Conservation (phyloP, 2,113 vertebrate genomes). For the Chaenocephalus aceratus region DNA sequence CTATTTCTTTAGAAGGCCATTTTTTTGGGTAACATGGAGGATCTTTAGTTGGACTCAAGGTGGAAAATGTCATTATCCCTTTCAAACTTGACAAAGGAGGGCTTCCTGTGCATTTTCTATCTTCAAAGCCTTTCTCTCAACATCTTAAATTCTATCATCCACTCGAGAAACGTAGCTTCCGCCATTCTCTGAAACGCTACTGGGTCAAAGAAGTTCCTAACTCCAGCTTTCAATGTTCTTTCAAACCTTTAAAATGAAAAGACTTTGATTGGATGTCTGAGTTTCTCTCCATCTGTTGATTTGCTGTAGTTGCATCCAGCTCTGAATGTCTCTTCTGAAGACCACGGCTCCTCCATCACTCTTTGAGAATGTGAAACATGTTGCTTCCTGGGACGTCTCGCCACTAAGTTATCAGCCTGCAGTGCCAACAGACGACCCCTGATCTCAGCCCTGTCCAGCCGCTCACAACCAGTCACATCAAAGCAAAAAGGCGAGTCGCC, state of each 20-base stretch:
- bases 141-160: no score
- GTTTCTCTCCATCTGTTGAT: background rate
- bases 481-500: background rate
- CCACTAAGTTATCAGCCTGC: constrained; percentile 40
- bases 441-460: constrained; percentile 46
- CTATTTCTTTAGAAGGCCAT: no score
- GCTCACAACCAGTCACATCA: constrained; percentile 35
- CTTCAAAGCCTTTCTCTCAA: no score
- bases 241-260: background rate
- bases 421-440: constrained; percentile 34
- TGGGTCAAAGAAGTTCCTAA: no score
- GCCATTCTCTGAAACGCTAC: no score
- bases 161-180: no score
- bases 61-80: no score
- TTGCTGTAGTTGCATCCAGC: background rate
- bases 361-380: constrained; percentile 68
- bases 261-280: background rate
- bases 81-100: no score
- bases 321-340: constrained; percentile 2
- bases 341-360: constrained; percentile 11
- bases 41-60: no score
- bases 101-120: no score
- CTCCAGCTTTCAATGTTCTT: background rate
- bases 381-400: constrained; percentile 36
- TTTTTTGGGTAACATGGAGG: no score